Base-by-base conservation (phyloP, 2,888 invertebrate genomes). In the Tipula unca region DNA sequence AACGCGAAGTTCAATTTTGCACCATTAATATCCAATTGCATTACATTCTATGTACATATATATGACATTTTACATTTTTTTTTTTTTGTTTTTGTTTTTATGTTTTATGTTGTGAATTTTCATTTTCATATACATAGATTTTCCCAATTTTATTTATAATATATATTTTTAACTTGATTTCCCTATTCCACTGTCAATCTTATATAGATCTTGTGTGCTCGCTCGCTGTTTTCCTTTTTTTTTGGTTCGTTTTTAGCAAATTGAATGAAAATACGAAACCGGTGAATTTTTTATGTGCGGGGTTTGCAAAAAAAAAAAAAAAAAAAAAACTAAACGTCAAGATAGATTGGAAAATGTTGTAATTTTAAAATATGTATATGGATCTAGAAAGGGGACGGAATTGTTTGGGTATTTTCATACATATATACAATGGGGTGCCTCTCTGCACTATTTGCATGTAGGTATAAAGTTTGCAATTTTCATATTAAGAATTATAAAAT, bases 281-380 rank as follows among this genome's bases (percentile, higher is more conserved):
- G 69, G 69, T 69, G 69, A 25, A 69, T 69, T 69, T 69, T n/a
- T n/a, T n/a, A n/a, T n/a, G 6, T 69, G 69, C 3, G 69, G 69
- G 69, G 69, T 69, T 69, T 69, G 69, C 69, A 69, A 69, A 69
- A 69, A 69, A 17, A 48, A n/a, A 69, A 69, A 69, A 69, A 17
- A 48, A n/a, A 48, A 48, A 17, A 69, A 25, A 25, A 13, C 69
- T 69, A 69, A 69, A 69, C 69, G 69, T 69, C 69, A 69, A 69
- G 69, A 69, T 69, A 69, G 69, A 69, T 69, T 69, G 69, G 69
- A 69, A 69, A 69, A 69, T 69, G 69, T 69, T 69, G 69, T 69
- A 69, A 69, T 25, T 69, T 25, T 69, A 25, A 69, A 69, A 25
- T 69, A 17, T 48, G 4, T 48, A 17, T 48, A 20, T 25, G 1